Percentiles rank a stretch among this genome's conserved stretches.
These are phyloP conservation scores for Brachyopa scutellaris DNA, from an alignment of 2,888 invertebrate species.

Conservation along the genomic window DNA sequence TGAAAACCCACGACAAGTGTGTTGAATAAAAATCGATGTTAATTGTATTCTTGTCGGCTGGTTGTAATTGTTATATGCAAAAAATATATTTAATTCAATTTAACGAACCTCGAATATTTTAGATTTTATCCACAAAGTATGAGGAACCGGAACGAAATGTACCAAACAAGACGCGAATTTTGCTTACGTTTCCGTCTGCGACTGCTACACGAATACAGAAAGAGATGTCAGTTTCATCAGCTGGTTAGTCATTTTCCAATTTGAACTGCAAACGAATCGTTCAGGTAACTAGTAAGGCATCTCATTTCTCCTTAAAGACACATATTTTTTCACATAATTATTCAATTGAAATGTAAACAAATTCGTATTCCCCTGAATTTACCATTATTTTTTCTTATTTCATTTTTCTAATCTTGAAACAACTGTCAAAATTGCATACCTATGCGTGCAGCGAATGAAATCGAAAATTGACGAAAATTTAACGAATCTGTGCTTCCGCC, in stretches of 20 bases:
- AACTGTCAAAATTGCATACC: too few species aligned
- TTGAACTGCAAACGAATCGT: slow-evolving; percentile 4
- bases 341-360: too few species aligned
- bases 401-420: too few species aligned
- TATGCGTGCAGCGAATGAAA: too few species aligned
- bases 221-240: slow-evolving; percentile 37
- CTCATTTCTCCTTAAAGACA: too few species aligned
- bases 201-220: slow-evolving; percentile 7
- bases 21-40: background rate
- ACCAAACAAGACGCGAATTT: slow-evolving; percentile 39
- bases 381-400: too few species aligned
- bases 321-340: too few species aligned
- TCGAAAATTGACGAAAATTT: background rate
- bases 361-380: too few species aligned
- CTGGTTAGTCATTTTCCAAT: background rate
- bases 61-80: background rate
- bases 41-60: background rate
- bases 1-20: background rate
- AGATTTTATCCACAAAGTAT: background rate
- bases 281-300: slow-evolving; percentile 5
- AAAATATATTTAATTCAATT: background rate
- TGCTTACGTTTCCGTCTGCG: slow-evolving; percentile 59
- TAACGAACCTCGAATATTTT: slow-evolving; percentile 21
- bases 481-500: too few species aligned
- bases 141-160: slow-evolving; percentile 51